phyloP scores from a whole-genome alignment of 2,888 invertebrate genomes.

The Scaptomyza reducta region DNA sequence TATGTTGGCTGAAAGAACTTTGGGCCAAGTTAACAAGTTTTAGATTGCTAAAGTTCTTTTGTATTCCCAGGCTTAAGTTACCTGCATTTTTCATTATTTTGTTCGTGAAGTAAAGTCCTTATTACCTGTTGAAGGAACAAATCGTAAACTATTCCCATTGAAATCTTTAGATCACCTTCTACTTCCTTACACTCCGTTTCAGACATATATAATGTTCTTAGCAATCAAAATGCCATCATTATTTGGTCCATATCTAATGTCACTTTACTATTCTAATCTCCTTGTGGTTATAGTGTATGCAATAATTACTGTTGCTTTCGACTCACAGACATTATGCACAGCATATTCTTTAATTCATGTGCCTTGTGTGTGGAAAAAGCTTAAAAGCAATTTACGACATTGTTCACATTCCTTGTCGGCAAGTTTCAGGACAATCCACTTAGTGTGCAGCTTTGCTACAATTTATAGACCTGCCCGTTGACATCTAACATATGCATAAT shows the following conservation, averaged over 20 bases:
- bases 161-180: background rate
- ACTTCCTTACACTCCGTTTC: background rate
- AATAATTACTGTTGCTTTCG: conserved; percentile 1
- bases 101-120: too few species aligned
- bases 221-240: background rate
- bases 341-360: background rate
- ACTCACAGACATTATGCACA: background rate
- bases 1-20: conserved; percentile 2
- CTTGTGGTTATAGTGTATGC: background rate
- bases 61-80: too few species aligned
- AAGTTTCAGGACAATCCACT: conserved; percentile 38
- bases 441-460: conserved; percentile 34
- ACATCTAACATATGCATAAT: conserved; percentile 78
- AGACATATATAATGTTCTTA: background rate
- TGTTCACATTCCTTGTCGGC: conserved; percentile 43
- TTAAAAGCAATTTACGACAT: conserved; percentile 43
- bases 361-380: background rate
- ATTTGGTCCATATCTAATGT: background rate
- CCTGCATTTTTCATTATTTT: too few species aligned
- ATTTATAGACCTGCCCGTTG: conserved; percentile 74
- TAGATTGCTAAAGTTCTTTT: too few species aligned
- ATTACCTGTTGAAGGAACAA: too few species aligned
- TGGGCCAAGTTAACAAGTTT: conserved; percentile 31
- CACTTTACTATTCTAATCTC: background rate
- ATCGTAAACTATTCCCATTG: too few species aligned